These are phyloP conservation scores for Drosophila asahinai DNA, from an alignment of 1,140 invertebrate genomes.

Conservation along the genomic window DNA sequence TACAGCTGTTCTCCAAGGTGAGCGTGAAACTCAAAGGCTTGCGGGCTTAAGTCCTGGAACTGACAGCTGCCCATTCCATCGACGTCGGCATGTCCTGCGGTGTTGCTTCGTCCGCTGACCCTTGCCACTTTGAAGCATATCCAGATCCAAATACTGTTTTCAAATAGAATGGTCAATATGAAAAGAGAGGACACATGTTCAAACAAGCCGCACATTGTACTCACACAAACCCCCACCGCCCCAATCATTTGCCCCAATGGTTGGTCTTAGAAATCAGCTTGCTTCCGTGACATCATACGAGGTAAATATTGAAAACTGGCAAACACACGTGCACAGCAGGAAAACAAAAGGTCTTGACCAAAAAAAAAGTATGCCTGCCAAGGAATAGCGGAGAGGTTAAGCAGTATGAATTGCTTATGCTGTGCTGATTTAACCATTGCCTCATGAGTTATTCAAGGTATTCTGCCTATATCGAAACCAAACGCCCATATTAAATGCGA, in stretches of 20 bases:
- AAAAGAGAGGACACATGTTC: conserved; percentile 63
- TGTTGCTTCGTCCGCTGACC: conserved; percentile 43
- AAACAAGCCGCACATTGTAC: conserved; percentile 63
- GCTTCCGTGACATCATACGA: conserved; percentile 66
- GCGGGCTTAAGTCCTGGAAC: conserved; percentile 44
- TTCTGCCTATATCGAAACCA: background rate
- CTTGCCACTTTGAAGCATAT: conserved; percentile 16
- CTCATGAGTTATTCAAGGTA: background rate
- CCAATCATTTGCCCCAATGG: conserved; percentile 20
- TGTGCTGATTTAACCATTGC: conserved; percentile 4
- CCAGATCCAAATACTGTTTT: conserved; percentile 57
- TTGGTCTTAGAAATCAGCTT: conserved; percentile 76
- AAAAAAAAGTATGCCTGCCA: background rate
- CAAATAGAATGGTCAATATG: conserved; percentile 63
- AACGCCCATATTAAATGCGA: background rate
- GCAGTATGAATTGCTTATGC: conserved; percentile 1
- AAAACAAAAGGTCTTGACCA: conserved; percentile 43
- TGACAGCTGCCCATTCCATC: conserved; percentile 73
- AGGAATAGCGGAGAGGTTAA: background rate
- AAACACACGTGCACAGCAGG: conserved; percentile 79
- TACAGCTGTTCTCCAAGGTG: conserved; percentile 62
- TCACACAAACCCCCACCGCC: conserved; percentile 44
- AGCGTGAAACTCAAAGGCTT: conserved; percentile 73
- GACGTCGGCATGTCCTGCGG: conserved; percentile 59
- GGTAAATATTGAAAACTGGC: conserved; percentile 71